Base-by-base conservation (phyloP, 2,113 vertebrate species). In the Clarias magur region DNA sequence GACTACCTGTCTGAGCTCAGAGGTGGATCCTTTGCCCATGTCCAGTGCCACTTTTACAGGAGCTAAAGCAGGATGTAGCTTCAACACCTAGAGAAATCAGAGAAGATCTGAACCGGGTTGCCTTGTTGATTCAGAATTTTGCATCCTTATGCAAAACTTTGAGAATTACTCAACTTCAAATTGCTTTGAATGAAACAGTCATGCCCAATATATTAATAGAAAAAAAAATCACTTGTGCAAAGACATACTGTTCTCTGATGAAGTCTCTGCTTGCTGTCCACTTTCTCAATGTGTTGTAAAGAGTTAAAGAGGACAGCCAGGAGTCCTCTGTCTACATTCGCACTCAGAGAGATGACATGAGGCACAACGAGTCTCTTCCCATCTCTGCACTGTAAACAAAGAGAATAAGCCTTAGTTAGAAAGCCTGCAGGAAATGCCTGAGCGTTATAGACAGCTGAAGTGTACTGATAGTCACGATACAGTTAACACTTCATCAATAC, bases 21-120 rank as follows among this genome's bases (percentile, higher is more conserved):
- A 60, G 3, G 96, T 94, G 48, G 96, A 95, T 87, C 98, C 97
- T 91, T 92, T 96, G 82, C 96, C 95, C 87, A 98, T 91, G 89
- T 97, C 96, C 93, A 99, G 89, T 68, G 97, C 97, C 75, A 98
- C 96, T 94, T 98, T 99, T 42, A 99, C 75, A 16, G 98, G 98
- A 7, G 96, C 94, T 91, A 99, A 93, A 83, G 94, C 94, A 57
- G 98, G 97, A 91, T 99, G 98, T 86, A 99, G 95, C 91, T 97
- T 99, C 90, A 99, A 94, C 25, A 99, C 98, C 98, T 99, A 89
- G 1, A 84, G 25, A 6, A 79, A 79, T 42, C 2, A 1, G 70
- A 79, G 7, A 81, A n/a, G 16, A 21, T 60, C 30, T 13, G 4
- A 62, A 5, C 11, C 42, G 53, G 15, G n/a, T 4, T 75, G 72